Base-by-base conservation (phyloP, 2,797 vertebrate species). In the Myiothlypis coronata region DNA sequence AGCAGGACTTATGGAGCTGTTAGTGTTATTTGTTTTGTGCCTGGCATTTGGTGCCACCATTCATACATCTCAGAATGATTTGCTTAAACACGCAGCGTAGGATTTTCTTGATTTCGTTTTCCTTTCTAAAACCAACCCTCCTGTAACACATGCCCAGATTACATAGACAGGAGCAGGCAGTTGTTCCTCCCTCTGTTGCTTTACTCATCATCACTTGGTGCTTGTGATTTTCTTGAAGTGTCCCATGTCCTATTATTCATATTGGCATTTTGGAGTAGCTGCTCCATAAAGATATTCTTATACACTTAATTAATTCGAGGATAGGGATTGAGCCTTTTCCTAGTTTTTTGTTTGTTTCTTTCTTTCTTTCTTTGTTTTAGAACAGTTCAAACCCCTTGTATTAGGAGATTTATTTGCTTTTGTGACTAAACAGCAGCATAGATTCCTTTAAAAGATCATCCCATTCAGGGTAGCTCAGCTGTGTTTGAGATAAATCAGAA, bases 11-110 rank as follows among this genome's bases (percentile, higher is more conserved):
- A 89, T 41, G 90, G 94, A 89, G 93, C 82, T 96, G 81, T 87
- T 96, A 85, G 80, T 84, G 80, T 93, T 96, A 75, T 92, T 96
- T 96, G 74, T 34, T 96, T 93, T 96, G 89, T 88, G 46, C 87
- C 65, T 96, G 92, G 91, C 78, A 94, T 92, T 97, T 93, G 85
- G 41, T 95, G 92, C 90, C 71, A 95, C 80, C 82, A 61, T 93
- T 94, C 60, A 87, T 83, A 80, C 35, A 70, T 87, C 82, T 94
- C 60, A 75, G 69, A 96, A 79, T 91, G 89, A 94, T 96, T 87
- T 80, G 52, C 76, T 96, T 86, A 84, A 89, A 72, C 69, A 68
- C 27, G 11, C 32, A 50, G 8, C 55, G 68, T 44, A 87, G 46
- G 43, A 32, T 56, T 95, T 92, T 70, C 60, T 95, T 77, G 53